Evolutionary conservation across 2,113 vertebrate species (phyloP), one percentile per base, ranked within the genome.

Genomic region (Trichomycterus rosablanca): DNA sequence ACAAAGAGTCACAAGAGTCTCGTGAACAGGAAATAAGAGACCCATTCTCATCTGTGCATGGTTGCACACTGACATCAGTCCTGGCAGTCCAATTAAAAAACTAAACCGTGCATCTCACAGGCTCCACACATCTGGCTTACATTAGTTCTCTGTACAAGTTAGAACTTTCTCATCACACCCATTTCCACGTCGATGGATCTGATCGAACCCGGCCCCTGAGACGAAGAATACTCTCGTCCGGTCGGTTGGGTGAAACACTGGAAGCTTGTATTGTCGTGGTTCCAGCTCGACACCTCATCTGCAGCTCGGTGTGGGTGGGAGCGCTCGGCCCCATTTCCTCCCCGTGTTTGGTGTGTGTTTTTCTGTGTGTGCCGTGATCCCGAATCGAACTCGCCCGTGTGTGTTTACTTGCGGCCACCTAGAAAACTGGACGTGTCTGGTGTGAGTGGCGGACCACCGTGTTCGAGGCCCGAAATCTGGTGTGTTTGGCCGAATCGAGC

Each of bases 391-490:
- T 53, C 80, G 75, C 75, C 73, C 72, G 73, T 66, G 81, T 70
- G 59, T 79, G 81, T 79, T 83, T 84, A 84, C 79, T 81, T 81
- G 76, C 40, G 76, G 80, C 79, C 72, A 77, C 75, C 65, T 73
- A 78, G 73, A 77, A 76, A 72, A 66, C 63, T 69, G 67, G 34
- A 11, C 77, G 80, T 87, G 80, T 86, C 90, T 89, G 82, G 70
- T 88, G 84, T 87, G 81, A 82, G 79, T 81, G 70, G 79, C 78
- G 80, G 89, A 90, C 89, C 90, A 89, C 88, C 82, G 75, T 83
- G 84, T 76, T 78, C 76, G 81, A 66, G 78, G 76, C 63, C 72
- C 74, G 70, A 78, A 74, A 82, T 84, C 77, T 73, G 71, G 32
- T 76, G 63, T 53, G 73, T 64, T 60, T 76, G 68, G 67, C 57